phyloP scores from a whole-genome alignment of 2,888 invertebrate species.

The Tinea pellionella region DNA sequence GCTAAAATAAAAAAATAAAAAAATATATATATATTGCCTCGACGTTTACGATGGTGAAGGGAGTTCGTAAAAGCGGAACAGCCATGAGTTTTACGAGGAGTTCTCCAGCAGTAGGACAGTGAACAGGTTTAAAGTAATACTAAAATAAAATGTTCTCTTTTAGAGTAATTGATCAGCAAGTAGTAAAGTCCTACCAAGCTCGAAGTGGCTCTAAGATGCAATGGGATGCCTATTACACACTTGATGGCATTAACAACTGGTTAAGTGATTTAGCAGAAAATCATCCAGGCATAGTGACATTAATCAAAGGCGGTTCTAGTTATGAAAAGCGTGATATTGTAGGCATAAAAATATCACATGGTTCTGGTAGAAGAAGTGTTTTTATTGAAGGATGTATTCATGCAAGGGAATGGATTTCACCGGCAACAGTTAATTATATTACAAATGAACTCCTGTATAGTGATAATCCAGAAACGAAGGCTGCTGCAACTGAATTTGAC shows the following conservation, averaged over 20 bases:
- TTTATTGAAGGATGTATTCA: conserved; percentile 73
- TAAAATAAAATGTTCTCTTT: no score
- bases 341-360: conserved; percentile 60
- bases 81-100: no score
- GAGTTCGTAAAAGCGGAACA: no score
- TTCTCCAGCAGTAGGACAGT: no score
- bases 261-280: conserved; percentile 54
- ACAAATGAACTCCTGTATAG: conserved; percentile 72
- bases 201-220: conserved; percentile 41
- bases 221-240: conserved; percentile 71
- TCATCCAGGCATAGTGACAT: conserved; percentile 53
- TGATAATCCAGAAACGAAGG: conserved; percentile 42
- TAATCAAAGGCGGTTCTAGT: conserved; percentile 44
- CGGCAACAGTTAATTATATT: conserved; percentile 72
- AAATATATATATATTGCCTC: no score
- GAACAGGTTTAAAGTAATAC: no score
- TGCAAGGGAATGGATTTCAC: conserved; percentile 81
- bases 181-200: conserved; percentile 33
- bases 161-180: conserved; percentile 64
- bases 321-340: conserved; percentile 54
- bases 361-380: conserved; percentile 34
- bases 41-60: no score
- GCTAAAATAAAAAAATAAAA: no score
- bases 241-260: conserved; percentile 72
- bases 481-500: conserved; percentile 68